Conservation (phyloP, 2,797 vertebrate genomes). For the Coregonus ussuriensis region DNA sequence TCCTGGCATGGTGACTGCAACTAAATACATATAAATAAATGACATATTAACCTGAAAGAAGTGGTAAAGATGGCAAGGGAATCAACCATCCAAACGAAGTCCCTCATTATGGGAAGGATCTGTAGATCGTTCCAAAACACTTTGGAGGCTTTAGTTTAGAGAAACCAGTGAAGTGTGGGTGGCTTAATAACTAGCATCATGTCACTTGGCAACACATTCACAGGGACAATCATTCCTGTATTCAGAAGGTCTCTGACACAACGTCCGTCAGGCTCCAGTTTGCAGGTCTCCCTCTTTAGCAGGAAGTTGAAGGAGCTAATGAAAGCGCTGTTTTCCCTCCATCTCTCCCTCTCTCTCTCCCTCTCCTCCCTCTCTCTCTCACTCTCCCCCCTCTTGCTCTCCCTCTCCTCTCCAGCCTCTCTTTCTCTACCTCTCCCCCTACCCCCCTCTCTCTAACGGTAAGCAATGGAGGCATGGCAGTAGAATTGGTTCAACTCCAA, state of each 20-base stretch:
- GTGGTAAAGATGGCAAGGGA: background rate
- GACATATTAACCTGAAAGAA: background rate
- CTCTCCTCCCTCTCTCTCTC: background rate
- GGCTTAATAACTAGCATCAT: background rate
- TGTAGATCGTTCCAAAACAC: background rate
- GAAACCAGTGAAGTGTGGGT: background rate
- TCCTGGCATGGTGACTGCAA: background rate
- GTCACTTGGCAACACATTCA: background rate
- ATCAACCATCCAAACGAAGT: background rate
- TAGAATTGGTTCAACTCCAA: background rate
- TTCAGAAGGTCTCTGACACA: background rate
- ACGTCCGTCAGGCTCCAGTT: conserved; percentile 4
- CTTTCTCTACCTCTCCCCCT: background rate
- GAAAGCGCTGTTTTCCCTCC: background rate
- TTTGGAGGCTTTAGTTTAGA: background rate
- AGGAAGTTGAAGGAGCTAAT: background rate
- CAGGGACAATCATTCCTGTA: background rate
- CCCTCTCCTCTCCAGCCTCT: background rate
- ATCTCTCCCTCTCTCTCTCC: conserved; percentile 5
- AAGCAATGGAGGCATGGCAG: background rate
- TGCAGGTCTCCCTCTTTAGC: background rate
- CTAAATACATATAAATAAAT: background rate
- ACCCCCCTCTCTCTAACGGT: background rate
- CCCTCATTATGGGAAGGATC: background rate
- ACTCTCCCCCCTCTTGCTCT: background rate